Evolutionary conservation across 2,113 vertebrate species (phyloP), one percentile per base, ranked within the genome.

Genomic region (Diadophis punctatus): DNA sequence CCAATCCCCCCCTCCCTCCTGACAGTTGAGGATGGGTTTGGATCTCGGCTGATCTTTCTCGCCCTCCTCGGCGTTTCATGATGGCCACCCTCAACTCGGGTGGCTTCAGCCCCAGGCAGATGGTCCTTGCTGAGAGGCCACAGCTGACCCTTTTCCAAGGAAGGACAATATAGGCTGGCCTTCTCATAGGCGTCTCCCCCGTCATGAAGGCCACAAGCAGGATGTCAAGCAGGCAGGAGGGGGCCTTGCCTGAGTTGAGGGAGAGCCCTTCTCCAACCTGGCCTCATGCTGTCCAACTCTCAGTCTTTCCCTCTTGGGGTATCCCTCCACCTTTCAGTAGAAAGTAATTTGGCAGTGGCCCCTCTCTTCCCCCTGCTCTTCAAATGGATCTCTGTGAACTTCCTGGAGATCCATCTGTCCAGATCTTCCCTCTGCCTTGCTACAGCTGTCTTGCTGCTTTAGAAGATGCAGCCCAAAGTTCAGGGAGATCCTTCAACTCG

Each of bases 61-160:
- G 1, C 2, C 30, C 14, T 34, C 14, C 5, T 74, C 0, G 1
- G n/a, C 0, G 1, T 80, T 39, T 80, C 34, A 80, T 8, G 34
- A 30, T 39, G 30, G n/a, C 12, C 30, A 34, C 27, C 27, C 86
- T 52, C 49, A 34, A 20, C 27, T 49, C 48, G 1, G 25, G 16
- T 87, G 30, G 1, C 52, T n/a, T 86, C n/a, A 80, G 16, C 68
- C 18, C 68, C n/a, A 20, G 68, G 34, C n/a, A 30, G 48, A 86
- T 12, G 25, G 10, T 34, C 30, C 84, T 86, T 22, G 85, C 20
- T 27, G 48, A 39, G 8, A 23, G 43, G 23, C 34, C 84, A 43
- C 22, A 25, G 43, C 84, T 23, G 10, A 48, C 10, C 11, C 27
- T n/a, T n/a, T 30, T n/a, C 60, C 60, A n/a, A 14, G 27, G 60